Conservation (phyloP, 92 coral and sea anemone species). For the Nematostella vectensis region DNA sequence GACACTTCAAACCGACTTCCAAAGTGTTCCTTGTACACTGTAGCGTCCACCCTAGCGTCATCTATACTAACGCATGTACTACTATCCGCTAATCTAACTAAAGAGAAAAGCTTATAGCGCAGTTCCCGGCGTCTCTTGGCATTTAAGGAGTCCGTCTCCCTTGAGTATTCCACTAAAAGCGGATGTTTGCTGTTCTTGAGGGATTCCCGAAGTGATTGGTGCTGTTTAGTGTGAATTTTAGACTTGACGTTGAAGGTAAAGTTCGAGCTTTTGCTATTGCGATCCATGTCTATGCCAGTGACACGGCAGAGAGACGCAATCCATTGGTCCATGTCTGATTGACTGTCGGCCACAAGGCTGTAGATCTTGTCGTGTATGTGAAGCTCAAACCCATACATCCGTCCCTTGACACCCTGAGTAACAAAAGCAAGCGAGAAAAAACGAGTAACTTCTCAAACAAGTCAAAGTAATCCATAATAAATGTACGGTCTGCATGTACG, state of each 20-base stretch:
- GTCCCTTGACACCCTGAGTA: constrained; percentile 91
- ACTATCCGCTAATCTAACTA: constrained; percentile 64
- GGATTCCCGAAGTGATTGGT: constrained; percentile 78
- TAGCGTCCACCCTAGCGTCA: constrained; percentile 80
- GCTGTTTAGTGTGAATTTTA: constrained; percentile 53
- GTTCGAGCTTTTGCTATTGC: constrained; percentile 43
- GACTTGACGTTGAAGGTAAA: constrained; percentile 53
- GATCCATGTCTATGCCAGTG: constrained; percentile 90
- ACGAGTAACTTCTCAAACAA: neutral
- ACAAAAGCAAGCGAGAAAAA: neutral
- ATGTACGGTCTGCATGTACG: too few relatives aligned
- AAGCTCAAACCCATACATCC: constrained; percentile 96
- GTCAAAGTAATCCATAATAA: neutral
- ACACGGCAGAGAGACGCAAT: constrained; percentile 82
- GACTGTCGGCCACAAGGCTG: constrained; percentile 93
- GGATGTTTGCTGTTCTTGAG: constrained; percentile 95
- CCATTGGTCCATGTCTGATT: constrained; percentile 95
- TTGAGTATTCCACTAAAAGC: constrained; percentile 79
- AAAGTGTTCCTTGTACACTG: constrained; percentile 70
- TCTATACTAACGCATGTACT: constrained; percentile 72
- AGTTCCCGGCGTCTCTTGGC: constrained; percentile 78
- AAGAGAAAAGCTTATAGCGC: constrained; percentile 76
- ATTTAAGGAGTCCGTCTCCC: constrained; percentile 91
- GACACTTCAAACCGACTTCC: constrained; percentile 72
- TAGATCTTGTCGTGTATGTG: constrained; percentile 95